Evolutionary conservation across 2,888 invertebrate species (phyloP).

Genomic region (Oscheius sp.): DNA sequence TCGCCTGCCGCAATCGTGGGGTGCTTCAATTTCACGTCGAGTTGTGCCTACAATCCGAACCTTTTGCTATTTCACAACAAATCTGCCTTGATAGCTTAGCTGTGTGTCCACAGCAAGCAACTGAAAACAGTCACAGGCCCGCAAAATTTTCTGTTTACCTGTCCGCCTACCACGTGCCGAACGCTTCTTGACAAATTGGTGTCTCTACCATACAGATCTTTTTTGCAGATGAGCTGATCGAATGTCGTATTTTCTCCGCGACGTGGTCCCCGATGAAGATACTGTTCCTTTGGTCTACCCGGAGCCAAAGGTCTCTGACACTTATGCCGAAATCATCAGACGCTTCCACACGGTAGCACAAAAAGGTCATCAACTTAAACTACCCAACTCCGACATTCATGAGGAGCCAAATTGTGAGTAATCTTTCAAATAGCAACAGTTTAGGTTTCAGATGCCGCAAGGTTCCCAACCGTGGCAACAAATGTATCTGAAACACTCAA

Average conservation of each 20-base stretch:
- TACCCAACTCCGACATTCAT: slow-evolving; percentile 4
- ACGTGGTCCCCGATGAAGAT: slow-evolving; percentile 19
- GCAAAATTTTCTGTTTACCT: slow-evolving; percentile 24
- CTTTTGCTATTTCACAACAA: not conserved
- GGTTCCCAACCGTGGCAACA: slow-evolving; percentile 31
- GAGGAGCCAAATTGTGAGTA: slow-evolving; percentile 19
- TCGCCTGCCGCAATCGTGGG: slow-evolving; percentile 1
- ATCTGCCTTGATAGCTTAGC: not conserved
- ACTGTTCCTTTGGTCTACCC: not conserved
- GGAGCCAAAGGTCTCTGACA: not conserved
- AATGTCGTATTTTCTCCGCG: slow-evolving; percentile 34
- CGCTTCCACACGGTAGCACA: slow-evolving; percentile 22
- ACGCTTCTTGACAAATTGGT: not conserved
- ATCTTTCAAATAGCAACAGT: not conserved
- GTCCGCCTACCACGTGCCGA: slow-evolving; percentile 7
- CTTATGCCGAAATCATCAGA: slow-evolving; percentile 30
- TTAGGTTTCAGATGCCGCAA: slow-evolving; percentile 16
- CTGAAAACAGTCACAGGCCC: not conserved
- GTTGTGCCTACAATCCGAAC: not conserved
- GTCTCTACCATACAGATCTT: not conserved
- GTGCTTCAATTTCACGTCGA: not conserved
- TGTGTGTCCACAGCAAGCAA: slow-evolving; percentile 10
- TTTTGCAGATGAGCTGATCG: slow-evolving; percentile 28
- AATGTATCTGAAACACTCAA: slow-evolving; percentile 43
- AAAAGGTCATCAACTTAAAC: slow-evolving; percentile 15